These are phyloP conservation scores for Hypothenemus hampei DNA, from an alignment of 1,140 invertebrate genomes.

Conservation along the genomic window DNA sequence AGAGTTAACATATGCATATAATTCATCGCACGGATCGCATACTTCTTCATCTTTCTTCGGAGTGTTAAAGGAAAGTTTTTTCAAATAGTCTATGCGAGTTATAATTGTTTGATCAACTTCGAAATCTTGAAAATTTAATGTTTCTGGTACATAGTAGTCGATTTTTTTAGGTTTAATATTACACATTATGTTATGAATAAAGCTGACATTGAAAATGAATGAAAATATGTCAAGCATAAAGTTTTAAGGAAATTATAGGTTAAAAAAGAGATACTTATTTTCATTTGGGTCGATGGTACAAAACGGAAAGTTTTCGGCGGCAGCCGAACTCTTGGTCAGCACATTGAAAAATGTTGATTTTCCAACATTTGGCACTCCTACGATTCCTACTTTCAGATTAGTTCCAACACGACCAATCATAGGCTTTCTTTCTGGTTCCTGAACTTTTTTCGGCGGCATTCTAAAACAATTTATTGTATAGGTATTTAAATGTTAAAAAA, in stretches of 20 bases:
- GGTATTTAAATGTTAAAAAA: too few species aligned
- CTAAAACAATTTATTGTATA: too few species aligned
- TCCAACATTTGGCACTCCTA: conserved; percentile 94
- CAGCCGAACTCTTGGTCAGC: conserved; percentile 90
- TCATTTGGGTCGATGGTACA: conserved; percentile 99
- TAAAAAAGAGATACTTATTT: conserved; percentile 90
- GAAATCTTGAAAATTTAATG: conserved; percentile 24
- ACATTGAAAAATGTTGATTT: conserved; percentile 99
- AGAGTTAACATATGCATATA: conserved; percentile 42
- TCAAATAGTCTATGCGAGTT: conserved; percentile 29
- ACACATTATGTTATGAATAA: too few species aligned
- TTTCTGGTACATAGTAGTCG: conserved; percentile 26
- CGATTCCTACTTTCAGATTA: conserved; percentile 94
- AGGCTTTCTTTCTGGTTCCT: conserved; percentile 79
- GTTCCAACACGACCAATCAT: conserved; percentile 97
- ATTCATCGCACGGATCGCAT: conserved; percentile 7
- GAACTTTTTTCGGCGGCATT: conserved; percentile 95
- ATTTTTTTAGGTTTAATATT: conserved; percentile 28
- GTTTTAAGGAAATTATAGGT: too few species aligned
- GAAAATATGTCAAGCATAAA: background rate
- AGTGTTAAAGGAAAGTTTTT: conserved; percentile 25
- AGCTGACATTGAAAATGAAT: background rate
- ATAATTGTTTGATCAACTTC: conserved; percentile 36
- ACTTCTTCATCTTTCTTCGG: conserved; percentile 18
- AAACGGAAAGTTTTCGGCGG: conserved; percentile 98